phyloP scores from a whole-genome alignment of 2,113 vertebrate species.

The Pithys albifrons region DNA sequence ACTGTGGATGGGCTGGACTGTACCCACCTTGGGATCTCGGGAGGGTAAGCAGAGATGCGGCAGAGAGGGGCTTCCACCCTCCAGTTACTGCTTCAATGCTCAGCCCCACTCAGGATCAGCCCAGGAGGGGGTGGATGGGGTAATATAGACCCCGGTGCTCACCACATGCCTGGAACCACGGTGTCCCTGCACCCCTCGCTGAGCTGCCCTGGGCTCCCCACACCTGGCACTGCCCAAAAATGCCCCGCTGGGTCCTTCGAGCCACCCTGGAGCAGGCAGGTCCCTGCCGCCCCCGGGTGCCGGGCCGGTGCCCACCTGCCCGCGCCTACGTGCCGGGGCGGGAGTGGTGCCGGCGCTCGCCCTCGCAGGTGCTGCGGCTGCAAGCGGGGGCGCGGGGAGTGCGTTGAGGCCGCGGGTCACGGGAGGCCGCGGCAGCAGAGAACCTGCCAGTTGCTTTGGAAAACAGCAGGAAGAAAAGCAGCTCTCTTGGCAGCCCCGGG shows the following conservation, averaged over 20 bases:
- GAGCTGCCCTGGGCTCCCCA: not conserved
- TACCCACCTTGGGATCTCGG: not conserved
- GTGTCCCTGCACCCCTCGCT: accelerated
- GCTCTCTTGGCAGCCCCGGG: not conserved
- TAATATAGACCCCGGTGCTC: not conserved
- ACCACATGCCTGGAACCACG: accelerated
- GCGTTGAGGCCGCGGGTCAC: conserved; percentile 3
- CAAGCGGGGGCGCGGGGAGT: not conserved
- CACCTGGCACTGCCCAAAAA: not conserved
- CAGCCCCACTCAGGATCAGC: not conserved
- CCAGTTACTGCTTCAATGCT: not conserved
- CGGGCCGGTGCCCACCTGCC: not conserved
- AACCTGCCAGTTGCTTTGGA: conserved; percentile 40
- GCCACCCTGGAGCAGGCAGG: not conserved
- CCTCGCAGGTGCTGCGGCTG: not conserved
- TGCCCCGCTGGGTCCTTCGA: accelerated
- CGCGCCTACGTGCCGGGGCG: not conserved
- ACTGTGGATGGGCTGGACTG: not conserved
- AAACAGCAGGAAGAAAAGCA: conserved; percentile 53
- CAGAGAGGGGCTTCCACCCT: not conserved
- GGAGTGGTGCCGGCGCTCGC: not conserved
- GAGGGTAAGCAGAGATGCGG: not conserved
- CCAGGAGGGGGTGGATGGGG: accelerated
- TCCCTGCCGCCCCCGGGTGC: not conserved
- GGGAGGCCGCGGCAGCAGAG: not conserved